Evolutionary conservation across 2,113 vertebrate genomes (phyloP), one percentile per base, ranked within the genome.

Genomic region (Riparia riparia): DNA sequence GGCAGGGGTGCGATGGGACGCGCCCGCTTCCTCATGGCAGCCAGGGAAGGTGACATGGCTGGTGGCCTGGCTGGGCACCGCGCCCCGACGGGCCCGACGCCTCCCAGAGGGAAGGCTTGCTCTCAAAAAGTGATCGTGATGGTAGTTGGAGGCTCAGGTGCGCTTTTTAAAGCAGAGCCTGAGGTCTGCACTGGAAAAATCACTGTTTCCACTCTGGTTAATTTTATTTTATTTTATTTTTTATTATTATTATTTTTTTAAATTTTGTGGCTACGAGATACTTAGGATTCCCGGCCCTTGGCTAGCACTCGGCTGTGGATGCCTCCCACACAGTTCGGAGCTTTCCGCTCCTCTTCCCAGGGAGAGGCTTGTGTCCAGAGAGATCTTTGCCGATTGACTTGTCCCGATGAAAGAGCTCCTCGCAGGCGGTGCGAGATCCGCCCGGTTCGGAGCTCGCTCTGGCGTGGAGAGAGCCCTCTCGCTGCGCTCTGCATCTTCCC

Each of bases 341-440:
- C 13, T 80, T 74, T 70, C 25, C 0, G 2, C 5, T 21, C 14
- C 22, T 5, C 5, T 60, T 53, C 42, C 42, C 12, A 4, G 74
- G 1, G 1, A 31, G 17, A 64, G 32, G 29, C 57, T 77, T 32
- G 72, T 24, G 72, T 39, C 63, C 3, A 0, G 49, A 65, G 41
- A 26, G 45, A 22, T 89, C 34, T 86, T 60, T 83, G 32, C 63
- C 9, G 41, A 11, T 10, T 37, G 80, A 63, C 7, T 73, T 32
- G 42, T 19, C n/a, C 32, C 17, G 25, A 4, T 66, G 45, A 37
- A 76, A 77, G 37, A 15, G 44, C 51, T 64, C 8, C 42, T 76
- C 0, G 3, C 29, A 1, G 2, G 4, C 77, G 12, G 29, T 0
- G 3, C 50, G 49, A 12, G 61, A 26, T 7, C 18, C 1, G 3